Evolutionary conservation across 1,140 invertebrate genomes (phyloP).

Genomic region (Apis mellifera): Amel_HAv3.1 CM009931.2:5974001-5974500

Average conservation of each 20-base stretch:
- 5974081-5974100: constrained; percentile 56
- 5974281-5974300: background rate
- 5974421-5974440: background rate
- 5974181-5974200: background rate
- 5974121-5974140: background rate
- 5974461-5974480: background rate
- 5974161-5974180: background rate
- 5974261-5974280: background rate
- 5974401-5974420: background rate
- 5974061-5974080: constrained; percentile 86
- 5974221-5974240: background rate
- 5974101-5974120: background rate
- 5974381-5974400: background rate
- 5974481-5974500: background rate
- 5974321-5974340: background rate
- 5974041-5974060: constrained; percentile 88
- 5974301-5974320: background rate
- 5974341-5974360: background rate
- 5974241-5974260: background rate
- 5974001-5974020: constrained; percentile 93
- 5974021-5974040: constrained; percentile 91
- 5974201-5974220: background rate
- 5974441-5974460: background rate
- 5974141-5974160: background rate
- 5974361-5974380: background rate